Evolutionary conservation across 2,888 invertebrate genomes (phyloP), one percentile per base, ranked within the genome.

Genomic region (Hirtodrosophila duncani): DNA sequence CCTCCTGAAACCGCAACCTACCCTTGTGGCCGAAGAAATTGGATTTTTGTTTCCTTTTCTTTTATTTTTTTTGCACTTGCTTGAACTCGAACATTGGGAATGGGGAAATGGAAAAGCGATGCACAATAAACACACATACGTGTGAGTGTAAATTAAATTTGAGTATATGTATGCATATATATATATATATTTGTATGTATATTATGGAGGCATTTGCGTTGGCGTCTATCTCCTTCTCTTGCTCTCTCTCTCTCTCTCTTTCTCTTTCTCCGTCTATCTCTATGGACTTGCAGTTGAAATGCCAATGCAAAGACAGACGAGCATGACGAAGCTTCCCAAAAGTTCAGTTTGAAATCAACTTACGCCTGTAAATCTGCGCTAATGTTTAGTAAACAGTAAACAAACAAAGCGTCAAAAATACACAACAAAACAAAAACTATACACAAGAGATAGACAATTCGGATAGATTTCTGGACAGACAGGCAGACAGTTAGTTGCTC

Each of bases 361-460:
- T 78, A 71, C 75, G 70, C 57, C 29, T 70, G 82, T 81, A 81
- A 81, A 81, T 63, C 45, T 49, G 68, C 37, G 45, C 46, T 38
- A 53, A 71, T 71, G 49, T 71, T 67, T 63, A 51, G 60, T 53
- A 64, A 65, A 68, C 75, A 81, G 82, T 72, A 72, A 72, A 72
- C 82, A 72, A 72, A 72, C 82, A 72, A 72, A 72, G 60, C 64
- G 51, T 20, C 51, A 37, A 33, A 51, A 45, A 30, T 34, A 68
- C 31, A 53, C 21, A 63, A n/a, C n/a, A n/a, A n/a, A n/a, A n/a
- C n/a, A n/a, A n/a, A n/a, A n/a, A n/a, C n/a, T 10, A 39, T 8
- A 18, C 13, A 8, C 27, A 39, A 21, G 11, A 43, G 2, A 10
- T 1, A 1, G 9, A 21, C n/a, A n/a, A n/a, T n/a, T n/a, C n/a